Evolutionary conservation across 30 jellyfish, hydroid and myxozoan genomes (phyloP).

Genomic region (Sanderia malayensis): DNA sequence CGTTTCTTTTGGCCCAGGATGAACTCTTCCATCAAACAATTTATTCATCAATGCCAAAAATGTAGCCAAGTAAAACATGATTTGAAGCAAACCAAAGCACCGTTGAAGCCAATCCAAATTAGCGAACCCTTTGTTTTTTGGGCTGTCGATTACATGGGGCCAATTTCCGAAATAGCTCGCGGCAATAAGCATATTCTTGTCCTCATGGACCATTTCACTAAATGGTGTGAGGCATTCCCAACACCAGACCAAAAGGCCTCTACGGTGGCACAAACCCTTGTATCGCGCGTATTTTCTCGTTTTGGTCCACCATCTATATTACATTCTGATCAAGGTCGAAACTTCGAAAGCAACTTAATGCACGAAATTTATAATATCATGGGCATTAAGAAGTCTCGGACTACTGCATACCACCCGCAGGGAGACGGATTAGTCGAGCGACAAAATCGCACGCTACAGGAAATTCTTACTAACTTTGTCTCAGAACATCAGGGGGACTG

Average conservation of each 20-base stretch:
- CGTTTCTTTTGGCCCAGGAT: conserved; percentile 12
- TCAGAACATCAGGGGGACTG: not conserved
- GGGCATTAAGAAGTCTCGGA: conserved; percentile 5
- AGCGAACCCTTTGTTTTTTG: conserved; percentile 36
- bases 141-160: conserved; percentile 57
- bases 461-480: not conserved
- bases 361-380: not conserved
- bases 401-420: conserved; percentile 7
- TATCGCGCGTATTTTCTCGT: not conserved
- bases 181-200: conserved; percentile 49
- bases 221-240: conserved; percentile 51
- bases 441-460: not conserved
- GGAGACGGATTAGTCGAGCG: not conserved
- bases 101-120: conserved; percentile 10
- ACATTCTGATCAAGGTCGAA: not conserved
- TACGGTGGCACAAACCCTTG: not conserved
- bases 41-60: conserved; percentile 11
- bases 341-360: conserved; percentile 3
- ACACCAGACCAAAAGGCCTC: conserved; percentile 12
- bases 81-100: conserved; percentile 7
- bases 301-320: not conserved
- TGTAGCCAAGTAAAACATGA: conserved; percentile 13
- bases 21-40: not conserved
- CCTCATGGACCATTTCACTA: conserved; percentile 44
- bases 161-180: conserved; percentile 37